phyloP scores from a whole-genome alignment of 2,797 vertebrate genomes.

The Dryobates pubescens region DNA sequence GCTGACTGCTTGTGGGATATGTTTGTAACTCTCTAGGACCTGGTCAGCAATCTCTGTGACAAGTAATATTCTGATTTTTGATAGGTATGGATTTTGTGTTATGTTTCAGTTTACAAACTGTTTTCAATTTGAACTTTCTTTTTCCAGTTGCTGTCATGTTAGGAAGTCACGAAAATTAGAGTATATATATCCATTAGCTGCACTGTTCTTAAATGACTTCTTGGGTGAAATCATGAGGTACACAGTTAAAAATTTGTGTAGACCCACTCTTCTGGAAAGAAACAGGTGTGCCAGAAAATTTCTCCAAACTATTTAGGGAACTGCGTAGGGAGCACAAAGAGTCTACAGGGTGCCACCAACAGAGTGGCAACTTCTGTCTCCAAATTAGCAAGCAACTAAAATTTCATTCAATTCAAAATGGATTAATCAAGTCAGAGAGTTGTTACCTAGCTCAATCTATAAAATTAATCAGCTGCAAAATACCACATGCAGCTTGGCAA shows the following conservation, averaged over 20 bases:
- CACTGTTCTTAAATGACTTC: background rate
- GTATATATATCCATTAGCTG: background rate
- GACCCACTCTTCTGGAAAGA: background rate
- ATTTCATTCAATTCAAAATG: conserved; percentile 44
- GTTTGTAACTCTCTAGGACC: background rate
- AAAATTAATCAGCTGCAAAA: conserved; percentile 43
- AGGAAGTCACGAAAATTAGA: background rate
- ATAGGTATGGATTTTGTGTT: background rate
- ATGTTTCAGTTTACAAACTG: background rate
- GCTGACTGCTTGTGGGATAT: background rate
- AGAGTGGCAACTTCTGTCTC: background rate
- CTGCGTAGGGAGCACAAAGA: background rate
- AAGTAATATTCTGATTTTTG: background rate
- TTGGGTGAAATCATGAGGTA: background rate
- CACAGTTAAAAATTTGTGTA: background rate
- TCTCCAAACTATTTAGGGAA: background rate
- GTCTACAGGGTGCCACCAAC: background rate
- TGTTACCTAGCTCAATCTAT: conserved; percentile 24
- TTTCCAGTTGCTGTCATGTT: background rate
- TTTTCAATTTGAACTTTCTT: background rate
- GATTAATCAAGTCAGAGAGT: conserved; percentile 9
- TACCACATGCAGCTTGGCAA: background rate
- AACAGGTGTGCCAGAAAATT: background rate
- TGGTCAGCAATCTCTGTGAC: background rate
- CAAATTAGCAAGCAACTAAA: conserved; percentile 4